Percentiles rank a stretch among this genome's conserved stretches.
Conservation (phyloP, 2,113 vertebrate species). For the Pedionomus torquatus region DNA sequence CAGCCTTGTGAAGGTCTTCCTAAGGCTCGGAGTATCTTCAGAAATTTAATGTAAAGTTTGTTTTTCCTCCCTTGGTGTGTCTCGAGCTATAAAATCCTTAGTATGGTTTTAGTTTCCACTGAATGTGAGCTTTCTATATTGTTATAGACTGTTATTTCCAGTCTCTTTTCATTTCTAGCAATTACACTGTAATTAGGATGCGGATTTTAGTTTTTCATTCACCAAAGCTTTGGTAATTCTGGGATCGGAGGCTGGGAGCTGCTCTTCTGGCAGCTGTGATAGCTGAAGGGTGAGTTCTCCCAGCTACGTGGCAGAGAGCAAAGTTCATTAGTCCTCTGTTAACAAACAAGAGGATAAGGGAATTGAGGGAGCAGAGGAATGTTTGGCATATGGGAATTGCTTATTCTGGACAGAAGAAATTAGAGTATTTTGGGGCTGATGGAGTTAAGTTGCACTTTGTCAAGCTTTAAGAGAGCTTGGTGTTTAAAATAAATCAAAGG, state of each 20-base stretch:
- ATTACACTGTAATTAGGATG: not conserved
- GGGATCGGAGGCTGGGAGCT: not conserved
- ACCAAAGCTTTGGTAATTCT: not conserved
- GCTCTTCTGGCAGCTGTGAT: not conserved
- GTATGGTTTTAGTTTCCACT: not conserved
- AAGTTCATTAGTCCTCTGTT: not conserved
- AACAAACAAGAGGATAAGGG: rapidly evolving
- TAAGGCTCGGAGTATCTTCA: not conserved
- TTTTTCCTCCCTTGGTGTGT: not conserved
- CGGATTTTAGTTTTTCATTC: not conserved
- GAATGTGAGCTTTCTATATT: not conserved
- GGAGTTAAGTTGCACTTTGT: not conserved
- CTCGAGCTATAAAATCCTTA: not conserved
- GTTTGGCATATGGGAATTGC: rapidly evolving
- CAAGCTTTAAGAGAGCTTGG: not conserved
- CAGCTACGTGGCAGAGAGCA: not conserved
- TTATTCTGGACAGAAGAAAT: not conserved
- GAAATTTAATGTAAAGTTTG: not conserved
- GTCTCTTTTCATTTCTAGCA: not conserved
- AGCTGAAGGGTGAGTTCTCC: not conserved
- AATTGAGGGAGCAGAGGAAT: not conserved
- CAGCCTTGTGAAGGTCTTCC: not conserved
- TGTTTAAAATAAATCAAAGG: not conserved
- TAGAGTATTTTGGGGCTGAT: not conserved
- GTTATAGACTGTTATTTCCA: not conserved